A percentile compares a stretch with the other conserved stretches of the same genome.
phyloP scores from a whole-genome alignment of 2,797 vertebrate species.

The Dendrocincla fuliginosa region DNA sequence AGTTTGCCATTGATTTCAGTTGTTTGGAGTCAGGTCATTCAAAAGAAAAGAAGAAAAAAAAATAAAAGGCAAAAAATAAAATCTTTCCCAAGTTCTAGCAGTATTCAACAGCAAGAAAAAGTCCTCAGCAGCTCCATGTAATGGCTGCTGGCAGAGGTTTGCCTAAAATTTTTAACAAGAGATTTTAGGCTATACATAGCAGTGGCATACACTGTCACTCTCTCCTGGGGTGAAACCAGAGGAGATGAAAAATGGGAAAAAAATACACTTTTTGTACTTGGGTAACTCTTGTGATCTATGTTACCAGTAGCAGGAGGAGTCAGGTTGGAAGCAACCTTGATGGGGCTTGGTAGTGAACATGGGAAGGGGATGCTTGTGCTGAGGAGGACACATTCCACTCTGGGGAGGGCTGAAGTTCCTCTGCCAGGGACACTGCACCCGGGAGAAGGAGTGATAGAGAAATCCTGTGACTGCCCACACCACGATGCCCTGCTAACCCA shows the following conservation, averaged over 20 bases:
- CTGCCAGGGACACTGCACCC: neutral
- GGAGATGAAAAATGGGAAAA: neutral
- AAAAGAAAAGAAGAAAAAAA: neutral
- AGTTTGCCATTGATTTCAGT: neutral
- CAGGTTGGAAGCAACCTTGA: neutral
- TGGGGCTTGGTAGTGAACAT: fast-evolving
- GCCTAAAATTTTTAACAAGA: neutral
- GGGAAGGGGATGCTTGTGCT: neutral
- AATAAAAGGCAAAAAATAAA: neutral
- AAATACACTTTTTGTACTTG: fast-evolving
- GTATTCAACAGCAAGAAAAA: neutral
- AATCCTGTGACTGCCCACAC: neutral
- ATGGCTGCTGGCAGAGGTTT: neutral
- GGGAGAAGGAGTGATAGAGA: neutral
- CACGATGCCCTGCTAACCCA: neutral
- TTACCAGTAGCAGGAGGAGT: neutral
- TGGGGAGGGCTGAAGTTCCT: neutral
- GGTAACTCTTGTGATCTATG: neutral
- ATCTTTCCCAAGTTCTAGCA: neutral
- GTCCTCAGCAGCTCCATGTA: neutral
- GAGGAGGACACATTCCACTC: neutral
- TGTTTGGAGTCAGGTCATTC: neutral
- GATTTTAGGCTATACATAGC: neutral
- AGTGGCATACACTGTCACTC: neutral
- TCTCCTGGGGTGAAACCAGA: neutral